Base-by-base conservation (phyloP, 2,113 vertebrate genomes). In the Pomatostomus ruficeps region DNA sequence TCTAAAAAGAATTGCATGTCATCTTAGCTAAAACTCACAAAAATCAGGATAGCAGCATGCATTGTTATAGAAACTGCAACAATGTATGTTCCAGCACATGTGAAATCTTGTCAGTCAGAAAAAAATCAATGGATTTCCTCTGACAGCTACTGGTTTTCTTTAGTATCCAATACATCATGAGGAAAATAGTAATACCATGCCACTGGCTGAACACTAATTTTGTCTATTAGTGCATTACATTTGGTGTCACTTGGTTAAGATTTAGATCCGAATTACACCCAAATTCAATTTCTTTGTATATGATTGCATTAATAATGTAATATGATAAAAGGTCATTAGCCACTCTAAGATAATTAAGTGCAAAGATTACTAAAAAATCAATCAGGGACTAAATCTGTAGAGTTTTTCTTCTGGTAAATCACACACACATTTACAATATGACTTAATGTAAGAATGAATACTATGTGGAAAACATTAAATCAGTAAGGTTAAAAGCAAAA, bases 291-390 rank as follows among this genome's bases (percentile, higher is more conserved):
- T 93, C 20, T 87, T 88, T 77, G 59, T 63, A 52, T 90, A 90
- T 80, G 67, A 63, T 85, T 80, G 79, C 57, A 38, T 95, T 93
- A 92, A 72, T 83, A 90, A 78, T 75, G 75, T 63, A 88, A 88
- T 49, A 36, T 65, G 43, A 81, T 89, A 89, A 96, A 97, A 97
- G 88, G 91, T 76, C 68, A 91, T 85, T 96, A 95, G 66, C 83
- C 75, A 70, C 65, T 74, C 28, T 40, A 81, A 58, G 52, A 76
- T 73, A 95, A 96, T 96, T 92, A 96, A 93, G 63, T 90, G 45
- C 80, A 85, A 89, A 89, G 68, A 93, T 95, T 93, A 93, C 94
- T 89, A 40, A 76, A 96, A 93, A 84, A 95, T 63, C 48, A 85
- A 63, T 87, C 51, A 65, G 48, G 31, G 63, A 93, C 70, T 86